These are phyloP conservation scores for Drosophila bocqueti DNA, from an alignment of 1,140 invertebrate species.

Conservation along the genomic window DNA sequence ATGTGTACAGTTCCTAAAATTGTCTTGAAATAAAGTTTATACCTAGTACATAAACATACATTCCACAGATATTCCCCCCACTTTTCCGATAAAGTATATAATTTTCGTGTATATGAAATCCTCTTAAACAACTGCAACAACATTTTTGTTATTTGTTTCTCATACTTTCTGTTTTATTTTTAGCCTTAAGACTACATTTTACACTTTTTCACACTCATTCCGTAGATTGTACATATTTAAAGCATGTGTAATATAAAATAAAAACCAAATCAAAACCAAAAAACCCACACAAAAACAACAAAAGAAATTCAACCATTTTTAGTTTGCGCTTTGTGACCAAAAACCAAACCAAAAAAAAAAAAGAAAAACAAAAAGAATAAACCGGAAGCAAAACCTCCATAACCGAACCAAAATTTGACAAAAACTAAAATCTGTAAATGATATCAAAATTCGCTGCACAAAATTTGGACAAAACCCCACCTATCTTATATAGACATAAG, in stretches of 20 bases:
- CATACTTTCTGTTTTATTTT: neutral
- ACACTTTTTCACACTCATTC: conserved; percentile 11
- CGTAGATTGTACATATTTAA: conserved; percentile 7
- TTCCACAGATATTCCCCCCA: no score
- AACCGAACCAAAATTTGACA: conserved; percentile 40
- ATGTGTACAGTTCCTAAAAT: neutral
- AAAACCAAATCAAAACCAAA: conserved; percentile 34
- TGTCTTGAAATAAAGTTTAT: neutral
- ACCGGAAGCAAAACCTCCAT: conserved; percentile 16
- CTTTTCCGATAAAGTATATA: neutral
- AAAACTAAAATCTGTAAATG: conserved; percentile 43
- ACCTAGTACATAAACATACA: no score
- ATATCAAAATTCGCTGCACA: conserved; percentile 46
- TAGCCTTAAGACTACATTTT: conserved; percentile 1
- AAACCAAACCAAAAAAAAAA: conserved; percentile 3
- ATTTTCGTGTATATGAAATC: neutral
- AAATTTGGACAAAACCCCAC: conserved; percentile 39
- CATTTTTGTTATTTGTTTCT: neutral
- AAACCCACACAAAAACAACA: conserved; percentile 18
- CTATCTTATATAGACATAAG: conserved; percentile 35
- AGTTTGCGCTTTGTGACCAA: conserved; percentile 60
- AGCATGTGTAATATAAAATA: conserved; percentile 26
- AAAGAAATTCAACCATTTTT: conserved; percentile 33
- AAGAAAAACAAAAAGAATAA: conserved; percentile 7
- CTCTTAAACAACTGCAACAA: conserved; percentile 19